Percentiles rank a stretch among this genome's conserved stretches.
These are phyloP conservation scores for Desmodus rotundus DNA, from an alignment of 2,113 vertebrate genomes.

Conservation along the genomic window DNA sequence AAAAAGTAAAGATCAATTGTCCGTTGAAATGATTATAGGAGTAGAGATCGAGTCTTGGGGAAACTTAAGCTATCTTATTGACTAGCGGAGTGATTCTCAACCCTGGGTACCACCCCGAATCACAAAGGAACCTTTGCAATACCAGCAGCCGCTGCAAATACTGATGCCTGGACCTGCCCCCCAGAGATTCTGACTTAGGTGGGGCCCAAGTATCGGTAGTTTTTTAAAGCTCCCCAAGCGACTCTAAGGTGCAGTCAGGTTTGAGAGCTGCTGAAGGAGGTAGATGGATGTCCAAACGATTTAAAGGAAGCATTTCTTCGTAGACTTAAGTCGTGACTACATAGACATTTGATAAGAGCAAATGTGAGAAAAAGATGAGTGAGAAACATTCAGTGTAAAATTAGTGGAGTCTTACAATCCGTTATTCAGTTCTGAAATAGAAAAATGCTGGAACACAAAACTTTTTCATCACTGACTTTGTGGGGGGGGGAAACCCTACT, in stretches of 20 bases:
- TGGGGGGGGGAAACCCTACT: neutral
- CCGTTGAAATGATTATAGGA: neutral
- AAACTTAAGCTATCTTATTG: neutral
- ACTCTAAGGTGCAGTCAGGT: neutral
- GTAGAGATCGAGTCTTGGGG: neutral
- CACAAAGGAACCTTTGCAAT: neutral
- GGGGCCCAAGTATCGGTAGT: neutral
- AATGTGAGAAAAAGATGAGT: neutral
- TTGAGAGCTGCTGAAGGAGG: neutral
- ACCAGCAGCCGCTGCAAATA: neutral
- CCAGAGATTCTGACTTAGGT: neutral
- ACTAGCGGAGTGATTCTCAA: neutral
- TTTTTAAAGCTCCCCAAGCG: neutral
- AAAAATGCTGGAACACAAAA: neutral
- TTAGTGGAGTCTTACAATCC: neutral
- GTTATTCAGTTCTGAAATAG: neutral
- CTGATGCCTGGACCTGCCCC: too few species aligned
- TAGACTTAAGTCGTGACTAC: neutral
- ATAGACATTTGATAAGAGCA: neutral
- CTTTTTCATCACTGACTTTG: neutral
- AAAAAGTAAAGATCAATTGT: slow-evolving; percentile 1
- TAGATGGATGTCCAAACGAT: neutral
- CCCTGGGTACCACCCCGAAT: neutral
- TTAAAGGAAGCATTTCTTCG: neutral
- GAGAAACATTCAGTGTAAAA: neutral